These are phyloP conservation scores for Heterochromis multidens DNA, from an alignment of 2,113 vertebrate species.

Conservation along the genomic window DNA sequence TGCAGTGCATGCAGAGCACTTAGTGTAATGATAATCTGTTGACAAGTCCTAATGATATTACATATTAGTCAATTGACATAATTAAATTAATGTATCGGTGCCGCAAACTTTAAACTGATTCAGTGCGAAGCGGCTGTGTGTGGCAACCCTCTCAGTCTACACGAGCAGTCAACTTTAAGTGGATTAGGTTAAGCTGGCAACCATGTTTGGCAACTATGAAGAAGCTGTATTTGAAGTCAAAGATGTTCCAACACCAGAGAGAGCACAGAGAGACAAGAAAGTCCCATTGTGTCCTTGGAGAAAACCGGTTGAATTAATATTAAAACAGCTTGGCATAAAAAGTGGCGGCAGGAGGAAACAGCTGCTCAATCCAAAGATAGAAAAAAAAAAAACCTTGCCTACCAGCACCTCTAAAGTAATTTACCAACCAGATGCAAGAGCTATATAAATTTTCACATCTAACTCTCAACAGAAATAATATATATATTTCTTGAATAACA, in stretches of 20 bases:
- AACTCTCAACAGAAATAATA: background rate
- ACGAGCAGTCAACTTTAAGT: conserved; percentile 41
- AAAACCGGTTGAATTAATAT: background rate
- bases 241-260: background rate
- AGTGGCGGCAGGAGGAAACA: background rate
- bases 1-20: background rate
- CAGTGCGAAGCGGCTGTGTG: background rate
- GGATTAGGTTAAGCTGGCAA: conserved; percentile 54
- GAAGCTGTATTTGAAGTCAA: conserved; percentile 36
- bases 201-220: conserved; percentile 45
- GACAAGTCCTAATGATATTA: background rate
- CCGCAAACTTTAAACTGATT: background rate
- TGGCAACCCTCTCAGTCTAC: conserved; percentile 6
- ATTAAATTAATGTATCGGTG: background rate
- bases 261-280: background rate
- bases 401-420: background rate
- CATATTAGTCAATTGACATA: background rate
- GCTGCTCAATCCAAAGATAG: background rate
- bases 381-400: background rate
- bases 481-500: background rate
- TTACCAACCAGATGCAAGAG: background rate
- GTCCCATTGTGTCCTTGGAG: background rate
- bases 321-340: background rate
- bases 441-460: background rate
- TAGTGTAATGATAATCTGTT: background rate